A percentile compares a stretch with the other conserved stretches of the same genome.
Conservation (phyloP, 2,888 invertebrate genomes). For the Tachina lurida region DNA sequence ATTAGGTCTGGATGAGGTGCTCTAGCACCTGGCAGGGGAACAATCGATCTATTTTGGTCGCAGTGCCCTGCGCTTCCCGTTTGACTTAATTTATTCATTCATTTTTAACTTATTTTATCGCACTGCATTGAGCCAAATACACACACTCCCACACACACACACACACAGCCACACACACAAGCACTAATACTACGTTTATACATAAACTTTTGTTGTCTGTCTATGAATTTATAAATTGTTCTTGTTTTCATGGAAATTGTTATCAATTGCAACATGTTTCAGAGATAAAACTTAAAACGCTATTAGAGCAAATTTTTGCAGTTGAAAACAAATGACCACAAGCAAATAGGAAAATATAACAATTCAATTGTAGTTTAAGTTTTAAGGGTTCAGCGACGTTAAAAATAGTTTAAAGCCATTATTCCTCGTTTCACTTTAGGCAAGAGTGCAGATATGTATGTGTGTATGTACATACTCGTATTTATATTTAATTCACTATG, state of each 20-base stretch:
- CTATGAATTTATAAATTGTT: slow-evolving; percentile 21
- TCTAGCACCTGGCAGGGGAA: no score
- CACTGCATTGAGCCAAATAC: background rate
- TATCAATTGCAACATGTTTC: slow-evolving; percentile 29
- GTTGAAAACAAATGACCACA: slow-evolving; percentile 60
- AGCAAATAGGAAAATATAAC: slow-evolving; percentile 27
- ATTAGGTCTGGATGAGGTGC: no score
- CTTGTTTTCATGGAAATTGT: slow-evolving; percentile 5
- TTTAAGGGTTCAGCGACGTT: slow-evolving; percentile 21
- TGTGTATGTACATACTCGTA: no score
- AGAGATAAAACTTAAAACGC: slow-evolving; percentile 41
- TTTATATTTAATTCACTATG: background rate
- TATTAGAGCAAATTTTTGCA: slow-evolving; percentile 28
- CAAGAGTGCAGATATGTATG: background rate
- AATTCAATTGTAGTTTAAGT: slow-evolving; percentile 50
- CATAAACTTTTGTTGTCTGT: background rate
- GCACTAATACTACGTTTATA: background rate
- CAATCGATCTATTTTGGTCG: no score
- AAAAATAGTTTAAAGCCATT: background rate
- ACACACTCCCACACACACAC: background rate
- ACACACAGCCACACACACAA: background rate
- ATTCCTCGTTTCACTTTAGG: background rate
- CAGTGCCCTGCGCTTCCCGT: no score
- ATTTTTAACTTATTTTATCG: no score
- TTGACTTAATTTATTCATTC: no score